These are phyloP conservation scores for Tauraco hartlaubi DNA, from an alignment of 2,797 vertebrate species.

Conservation along the genomic window DNA sequence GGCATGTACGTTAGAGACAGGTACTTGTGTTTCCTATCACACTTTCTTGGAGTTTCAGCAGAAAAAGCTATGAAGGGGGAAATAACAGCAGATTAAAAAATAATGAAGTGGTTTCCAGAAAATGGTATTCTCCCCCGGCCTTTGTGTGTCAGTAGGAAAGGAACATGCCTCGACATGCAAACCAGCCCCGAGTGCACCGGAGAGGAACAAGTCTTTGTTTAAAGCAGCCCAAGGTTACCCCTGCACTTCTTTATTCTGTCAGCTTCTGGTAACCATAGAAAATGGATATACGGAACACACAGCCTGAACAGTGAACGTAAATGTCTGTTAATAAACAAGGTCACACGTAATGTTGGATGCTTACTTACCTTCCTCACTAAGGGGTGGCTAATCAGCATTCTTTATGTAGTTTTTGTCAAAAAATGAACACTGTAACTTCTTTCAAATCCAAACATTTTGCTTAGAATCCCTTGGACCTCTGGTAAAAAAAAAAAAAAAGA, in stretches of 20 bases:
- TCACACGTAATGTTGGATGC: accelerated
- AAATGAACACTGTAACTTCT: not conserved
- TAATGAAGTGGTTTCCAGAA: not conserved
- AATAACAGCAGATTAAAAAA: not conserved
- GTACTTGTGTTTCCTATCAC: not conserved
- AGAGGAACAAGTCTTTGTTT: conserved; percentile 37
- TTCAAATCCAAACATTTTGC: not conserved
- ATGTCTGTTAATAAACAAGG: not conserved
- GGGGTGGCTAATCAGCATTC: accelerated
- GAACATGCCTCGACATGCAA: conserved; percentile 5
- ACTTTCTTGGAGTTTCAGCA: not conserved
- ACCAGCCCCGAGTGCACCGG: not conserved
- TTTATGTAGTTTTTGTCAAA: not conserved
- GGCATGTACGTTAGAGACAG: not conserved
- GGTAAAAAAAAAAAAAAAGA: not conserved
- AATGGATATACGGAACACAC: not conserved
- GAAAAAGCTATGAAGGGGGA: not conserved
- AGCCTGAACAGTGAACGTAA: accelerated
- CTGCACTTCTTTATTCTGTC: not conserved
- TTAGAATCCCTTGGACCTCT: not conserved
- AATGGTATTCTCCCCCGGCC: not conserved
- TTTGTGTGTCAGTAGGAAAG: not conserved
- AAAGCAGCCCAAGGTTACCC: not conserved
- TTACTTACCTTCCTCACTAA: not conserved
- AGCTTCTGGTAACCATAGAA: not conserved